These are phyloP conservation scores for Tiliacea citrago DNA, from an alignment of 2,888 invertebrate species.

Conservation along the genomic window DNA sequence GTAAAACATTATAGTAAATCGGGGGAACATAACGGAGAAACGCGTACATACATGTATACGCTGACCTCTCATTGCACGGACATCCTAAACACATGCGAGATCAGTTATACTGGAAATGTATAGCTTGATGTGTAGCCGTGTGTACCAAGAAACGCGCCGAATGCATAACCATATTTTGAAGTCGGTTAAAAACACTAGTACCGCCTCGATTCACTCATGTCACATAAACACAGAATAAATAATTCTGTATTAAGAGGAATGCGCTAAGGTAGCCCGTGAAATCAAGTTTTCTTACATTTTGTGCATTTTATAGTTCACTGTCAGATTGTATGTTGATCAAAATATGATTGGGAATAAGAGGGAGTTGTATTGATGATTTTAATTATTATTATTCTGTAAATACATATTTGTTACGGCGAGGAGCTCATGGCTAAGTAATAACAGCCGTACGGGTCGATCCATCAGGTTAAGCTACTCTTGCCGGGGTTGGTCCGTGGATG, in stretches of 20 bases:
- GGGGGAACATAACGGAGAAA: background rate
- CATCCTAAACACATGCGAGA: too few species aligned
- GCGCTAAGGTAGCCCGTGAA: background rate
- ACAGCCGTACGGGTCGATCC: too few species aligned
- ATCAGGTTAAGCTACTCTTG: too few species aligned
- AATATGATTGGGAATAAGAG: background rate
- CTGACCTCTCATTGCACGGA: too few species aligned
- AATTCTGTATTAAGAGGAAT: background rate
- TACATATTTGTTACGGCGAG: background rate
- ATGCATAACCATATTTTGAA: background rate
- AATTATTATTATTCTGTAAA: background rate
- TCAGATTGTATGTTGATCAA: background rate
- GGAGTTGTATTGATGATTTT: too few species aligned
- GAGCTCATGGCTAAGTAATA: too few species aligned
- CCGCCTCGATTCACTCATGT: constrained; percentile 2
- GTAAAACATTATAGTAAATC: background rate
- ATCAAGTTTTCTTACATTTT: background rate
- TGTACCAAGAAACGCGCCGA: background rate
- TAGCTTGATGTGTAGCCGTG: too few species aligned
- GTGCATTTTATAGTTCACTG: background rate
- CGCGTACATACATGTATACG: background rate
- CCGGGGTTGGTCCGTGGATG: too few species aligned
- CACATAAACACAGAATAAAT: background rate
- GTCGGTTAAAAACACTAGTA: background rate
- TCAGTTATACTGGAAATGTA: too few species aligned